These are phyloP conservation scores for Ptychobarbus kaznakovi DNA, from an alignment of 2,797 vertebrate species.

Conservation along the genomic window DNA sequence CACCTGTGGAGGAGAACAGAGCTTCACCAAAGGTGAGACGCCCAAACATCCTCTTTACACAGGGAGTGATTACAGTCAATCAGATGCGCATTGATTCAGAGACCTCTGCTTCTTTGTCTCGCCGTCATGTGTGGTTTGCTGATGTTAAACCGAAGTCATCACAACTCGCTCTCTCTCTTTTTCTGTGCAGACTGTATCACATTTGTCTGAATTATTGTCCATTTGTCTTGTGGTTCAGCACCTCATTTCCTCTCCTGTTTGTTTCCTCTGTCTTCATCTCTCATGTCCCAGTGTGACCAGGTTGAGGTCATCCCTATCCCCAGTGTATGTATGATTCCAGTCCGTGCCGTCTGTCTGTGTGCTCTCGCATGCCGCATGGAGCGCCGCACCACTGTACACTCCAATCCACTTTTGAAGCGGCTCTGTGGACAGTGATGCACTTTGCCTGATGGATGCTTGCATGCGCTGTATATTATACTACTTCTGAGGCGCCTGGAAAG, in stretches of 20 bases:
- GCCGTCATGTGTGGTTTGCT: not conserved
- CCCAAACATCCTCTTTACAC: not conserved
- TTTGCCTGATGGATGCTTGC: conserved; percentile 27
- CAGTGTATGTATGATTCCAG: conserved; percentile 92
- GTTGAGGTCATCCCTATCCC: conserved; percentile 96
- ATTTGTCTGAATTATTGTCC: conserved; percentile 30
- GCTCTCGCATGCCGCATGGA: conserved; percentile 73
- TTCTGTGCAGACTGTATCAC: conserved; percentile 36
- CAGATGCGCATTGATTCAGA: not conserved
- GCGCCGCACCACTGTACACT: not conserved
- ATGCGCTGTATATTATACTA: conserved; percentile 7
- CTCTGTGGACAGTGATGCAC: conserved; percentile 44
- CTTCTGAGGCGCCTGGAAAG: not conserved
- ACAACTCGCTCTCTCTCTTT: not conserved
- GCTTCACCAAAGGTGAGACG: conserved; percentile 90
- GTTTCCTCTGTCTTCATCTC: conserved; percentile 73
- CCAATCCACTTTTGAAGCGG: conserved; percentile 39
- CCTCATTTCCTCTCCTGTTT: conserved; percentile 63
- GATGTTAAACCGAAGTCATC: conserved; percentile 13
- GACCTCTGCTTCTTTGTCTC: not conserved
- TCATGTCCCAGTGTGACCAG: conserved; percentile 95
- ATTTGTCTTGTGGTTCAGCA: conserved; percentile 43
- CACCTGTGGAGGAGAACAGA: conserved; percentile 94
- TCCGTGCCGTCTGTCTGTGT: conserved; percentile 56
- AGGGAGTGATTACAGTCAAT: not conserved